These are phyloP conservation scores for Lerista edwardsae DNA, from an alignment of 2,797 vertebrate species.

Conservation along the genomic window DNA sequence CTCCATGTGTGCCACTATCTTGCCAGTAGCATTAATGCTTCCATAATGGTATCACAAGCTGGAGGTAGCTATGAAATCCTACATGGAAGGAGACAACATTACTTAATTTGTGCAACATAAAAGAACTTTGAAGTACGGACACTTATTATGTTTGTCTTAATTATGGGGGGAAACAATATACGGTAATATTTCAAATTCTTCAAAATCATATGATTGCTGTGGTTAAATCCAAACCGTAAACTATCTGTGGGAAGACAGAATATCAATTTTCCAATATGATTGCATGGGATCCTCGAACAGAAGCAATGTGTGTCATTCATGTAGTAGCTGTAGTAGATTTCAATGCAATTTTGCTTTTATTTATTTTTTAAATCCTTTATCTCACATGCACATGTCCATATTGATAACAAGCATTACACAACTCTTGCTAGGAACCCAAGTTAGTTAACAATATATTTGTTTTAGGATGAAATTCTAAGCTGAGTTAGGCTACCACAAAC, in stretches of 20 bases:
- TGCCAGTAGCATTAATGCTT: slow-evolving; percentile 43
- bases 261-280: background rate
- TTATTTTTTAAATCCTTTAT: slow-evolving; percentile 2
- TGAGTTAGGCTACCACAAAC: too few relatives aligned
- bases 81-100: background rate
- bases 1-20: slow-evolving; percentile 13
- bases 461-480: too few relatives aligned
- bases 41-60: slow-evolving; percentile 38
- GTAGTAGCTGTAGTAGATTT: slow-evolving; percentile 51
- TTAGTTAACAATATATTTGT: slow-evolving; percentile 80
- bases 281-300: slow-evolving; percentile 31
- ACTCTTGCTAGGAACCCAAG: slow-evolving; percentile 70
- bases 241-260: background rate
- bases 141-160: slow-evolving; percentile 23
- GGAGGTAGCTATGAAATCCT: slow-evolving; percentile 42
- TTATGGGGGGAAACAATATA: slow-evolving; percentile 6
- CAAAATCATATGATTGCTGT: background rate
- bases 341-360: slow-evolving; percentile 31
- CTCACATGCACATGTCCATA: slow-evolving; percentile 49
- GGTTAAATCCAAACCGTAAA: background rate
- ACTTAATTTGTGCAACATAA: background rate
- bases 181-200: slow-evolving; percentile 38
- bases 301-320: slow-evolving; percentile 58
- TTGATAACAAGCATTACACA: slow-evolving; percentile 53
- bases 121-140: slow-evolving; percentile 9